phyloP scores from a whole-genome alignment of 2,888 invertebrate species.

The Pachydiplax longipennis region DNA sequence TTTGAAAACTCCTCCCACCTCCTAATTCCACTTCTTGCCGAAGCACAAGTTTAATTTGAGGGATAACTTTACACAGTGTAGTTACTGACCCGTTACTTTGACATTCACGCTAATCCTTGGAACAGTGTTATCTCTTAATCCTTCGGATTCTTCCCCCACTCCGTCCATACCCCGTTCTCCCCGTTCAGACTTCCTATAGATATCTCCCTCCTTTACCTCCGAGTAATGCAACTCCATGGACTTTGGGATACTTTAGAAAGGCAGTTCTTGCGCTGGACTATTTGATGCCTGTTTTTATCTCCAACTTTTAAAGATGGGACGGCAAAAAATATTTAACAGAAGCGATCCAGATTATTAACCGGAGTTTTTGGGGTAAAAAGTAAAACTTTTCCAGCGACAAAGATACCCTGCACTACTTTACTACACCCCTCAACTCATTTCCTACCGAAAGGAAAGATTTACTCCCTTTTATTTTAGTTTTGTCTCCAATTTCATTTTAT shows the following conservation, averaged over 20 bases:
- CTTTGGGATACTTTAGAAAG: not conserved
- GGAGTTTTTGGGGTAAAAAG: not conserved
- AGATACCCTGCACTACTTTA: not conserved
- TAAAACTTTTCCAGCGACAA: not conserved
- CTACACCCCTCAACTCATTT: not conserved
- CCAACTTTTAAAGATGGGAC: not conserved
- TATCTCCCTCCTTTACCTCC: not conserved
- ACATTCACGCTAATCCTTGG: not conserved
- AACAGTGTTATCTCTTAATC: not conserved
- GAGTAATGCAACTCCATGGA: not conserved
- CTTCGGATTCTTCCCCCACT: not conserved
- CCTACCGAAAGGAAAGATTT: not conserved
- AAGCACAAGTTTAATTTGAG: not conserved
- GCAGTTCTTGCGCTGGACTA: not conserved
- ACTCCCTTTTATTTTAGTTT: too few species aligned
- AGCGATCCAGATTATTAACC: constrained; percentile 20
- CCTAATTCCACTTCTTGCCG: not conserved
- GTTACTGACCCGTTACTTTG: not conserved
- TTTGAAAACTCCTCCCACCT: not conserved
- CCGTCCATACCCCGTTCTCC: not conserved
- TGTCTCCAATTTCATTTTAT: not conserved
- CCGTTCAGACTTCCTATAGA: too few species aligned
- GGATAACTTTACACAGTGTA: not conserved
- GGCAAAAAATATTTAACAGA: not conserved
- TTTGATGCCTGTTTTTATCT: not conserved